These are phyloP conservation scores for Hartigia nigra DNA, from an alignment of 2,888 invertebrate species.

Conservation along the genomic window DNA sequence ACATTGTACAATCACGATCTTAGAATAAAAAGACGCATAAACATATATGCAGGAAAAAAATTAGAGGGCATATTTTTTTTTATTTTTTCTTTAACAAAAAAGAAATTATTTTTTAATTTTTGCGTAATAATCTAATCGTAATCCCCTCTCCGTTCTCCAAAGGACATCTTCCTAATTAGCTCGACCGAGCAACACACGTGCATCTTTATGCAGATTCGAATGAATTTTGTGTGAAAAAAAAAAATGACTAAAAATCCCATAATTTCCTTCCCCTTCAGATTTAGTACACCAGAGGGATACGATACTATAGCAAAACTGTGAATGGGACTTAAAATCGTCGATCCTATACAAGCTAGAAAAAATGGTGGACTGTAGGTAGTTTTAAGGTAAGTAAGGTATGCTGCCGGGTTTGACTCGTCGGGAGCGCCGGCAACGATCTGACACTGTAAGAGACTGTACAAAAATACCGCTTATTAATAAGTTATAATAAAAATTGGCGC, in stretches of 20 bases:
- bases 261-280: not conserved
- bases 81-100: not conserved
- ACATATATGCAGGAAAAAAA: conserved; percentile 28
- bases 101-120: not conserved
- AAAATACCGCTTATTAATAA: conserved; percentile 60
- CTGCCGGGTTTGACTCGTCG: conserved; percentile 46
- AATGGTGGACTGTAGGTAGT: not conserved
- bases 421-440: conserved; percentile 53
- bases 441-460: conserved; percentile 62
- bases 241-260: not conserved
- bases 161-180: not conserved
- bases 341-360: not conserved
- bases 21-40: conserved; percentile 29
- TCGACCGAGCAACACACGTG: too few species aligned
- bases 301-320: not conserved
- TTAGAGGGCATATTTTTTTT: not conserved
- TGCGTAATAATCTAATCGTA: not conserved
- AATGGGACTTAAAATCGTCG: not conserved
- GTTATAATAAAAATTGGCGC: conserved; percentile 44
- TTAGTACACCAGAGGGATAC: not conserved
- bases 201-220: not conserved
- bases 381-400: conserved; percentile 4
- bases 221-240: too few species aligned
- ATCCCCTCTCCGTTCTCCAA: not conserved
- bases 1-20: conserved; percentile 22